A percentile compares a stretch with the other conserved stretches of the same genome.
phyloP scores from a whole-genome alignment of 2,113 vertebrate genomes.

The Otus sunia region DNA sequence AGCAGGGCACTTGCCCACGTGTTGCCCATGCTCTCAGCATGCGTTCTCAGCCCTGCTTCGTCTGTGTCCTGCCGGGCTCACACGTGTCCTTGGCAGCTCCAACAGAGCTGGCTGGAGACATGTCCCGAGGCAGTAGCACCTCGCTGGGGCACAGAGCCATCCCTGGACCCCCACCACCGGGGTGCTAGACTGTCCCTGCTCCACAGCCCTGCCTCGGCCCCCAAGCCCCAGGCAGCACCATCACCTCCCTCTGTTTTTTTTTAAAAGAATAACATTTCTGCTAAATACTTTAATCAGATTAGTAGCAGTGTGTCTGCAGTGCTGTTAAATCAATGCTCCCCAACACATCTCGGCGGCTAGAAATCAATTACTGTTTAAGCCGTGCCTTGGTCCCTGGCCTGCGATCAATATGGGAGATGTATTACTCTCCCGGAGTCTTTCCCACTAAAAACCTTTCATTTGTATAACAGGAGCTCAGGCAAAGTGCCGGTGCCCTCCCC shows the following conservation, averaged over 20 bases:
- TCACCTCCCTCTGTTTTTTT: conserved; percentile 49
- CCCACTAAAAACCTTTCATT: conserved; percentile 71
- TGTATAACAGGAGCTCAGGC: conserved; percentile 67
- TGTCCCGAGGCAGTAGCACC: not conserved
- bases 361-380: conserved; percentile 85
- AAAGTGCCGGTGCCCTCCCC: not conserved
- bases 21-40: rapidly evolving
- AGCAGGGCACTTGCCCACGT: rapidly evolving
- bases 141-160: rapidly evolving
- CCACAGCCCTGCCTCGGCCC: not conserved
- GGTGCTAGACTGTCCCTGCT: not conserved
- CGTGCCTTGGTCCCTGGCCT: conserved; percentile 72
- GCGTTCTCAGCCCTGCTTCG: not conserved
- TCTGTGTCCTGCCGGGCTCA: rapidly evolving
- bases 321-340: conserved; percentile 79
- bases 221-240: conserved; percentile 23
- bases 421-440: conserved; percentile 78
- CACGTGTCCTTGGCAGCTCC: rapidly evolving
- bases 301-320: conserved; percentile 74
- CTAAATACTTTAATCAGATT: conserved; percentile 76
- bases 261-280: conserved; percentile 78
- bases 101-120: not conserved
- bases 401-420: conserved; percentile 79
- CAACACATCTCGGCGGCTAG: conserved; percentile 76
- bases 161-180: rapidly evolving